A percentile compares a stretch with the other conserved stretches of the same genome.
phyloP scores from a whole-genome alignment of 2,113 vertebrate species.

The Pipra filicauda region DNA sequence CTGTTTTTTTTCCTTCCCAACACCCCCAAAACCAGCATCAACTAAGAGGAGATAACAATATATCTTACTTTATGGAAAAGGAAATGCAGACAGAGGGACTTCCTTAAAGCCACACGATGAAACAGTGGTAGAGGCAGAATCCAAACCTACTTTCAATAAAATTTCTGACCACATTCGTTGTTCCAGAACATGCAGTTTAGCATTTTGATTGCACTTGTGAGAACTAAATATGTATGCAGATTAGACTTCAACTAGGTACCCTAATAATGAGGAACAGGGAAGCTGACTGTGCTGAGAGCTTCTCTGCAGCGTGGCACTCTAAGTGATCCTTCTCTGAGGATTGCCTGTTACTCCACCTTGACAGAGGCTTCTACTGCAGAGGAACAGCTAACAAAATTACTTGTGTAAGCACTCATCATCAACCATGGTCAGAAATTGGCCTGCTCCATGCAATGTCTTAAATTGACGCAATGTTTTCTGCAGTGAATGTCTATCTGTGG shows the following conservation, averaged over 20 bases:
- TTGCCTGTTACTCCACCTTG: neutral
- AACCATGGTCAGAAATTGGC: fast-evolving
- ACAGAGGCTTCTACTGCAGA: neutral
- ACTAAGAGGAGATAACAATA: neutral
- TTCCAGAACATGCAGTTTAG: neutral
- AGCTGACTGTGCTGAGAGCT: neutral
- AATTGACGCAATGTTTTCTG: neutral
- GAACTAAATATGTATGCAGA: neutral
- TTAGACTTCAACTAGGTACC: neutral
- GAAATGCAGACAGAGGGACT: neutral
- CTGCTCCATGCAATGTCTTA: fast-evolving
- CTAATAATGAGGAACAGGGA: neutral
- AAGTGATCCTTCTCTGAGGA: neutral
- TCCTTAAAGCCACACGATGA: neutral
- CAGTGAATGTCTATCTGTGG: neutral
- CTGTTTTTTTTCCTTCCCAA: neutral
- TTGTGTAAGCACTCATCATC: neutral
- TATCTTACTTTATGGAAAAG: neutral
- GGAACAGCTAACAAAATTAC: neutral
- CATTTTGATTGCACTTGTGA: neutral
- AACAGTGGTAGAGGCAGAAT: neutral
- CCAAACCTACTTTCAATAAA: neutral
- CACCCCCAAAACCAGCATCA: neutral
- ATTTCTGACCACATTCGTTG: neutral
- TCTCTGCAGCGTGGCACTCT: neutral